Conservation (phyloP, 1,140 invertebrate genomes). For the Drosophila tropicalis region DNA sequence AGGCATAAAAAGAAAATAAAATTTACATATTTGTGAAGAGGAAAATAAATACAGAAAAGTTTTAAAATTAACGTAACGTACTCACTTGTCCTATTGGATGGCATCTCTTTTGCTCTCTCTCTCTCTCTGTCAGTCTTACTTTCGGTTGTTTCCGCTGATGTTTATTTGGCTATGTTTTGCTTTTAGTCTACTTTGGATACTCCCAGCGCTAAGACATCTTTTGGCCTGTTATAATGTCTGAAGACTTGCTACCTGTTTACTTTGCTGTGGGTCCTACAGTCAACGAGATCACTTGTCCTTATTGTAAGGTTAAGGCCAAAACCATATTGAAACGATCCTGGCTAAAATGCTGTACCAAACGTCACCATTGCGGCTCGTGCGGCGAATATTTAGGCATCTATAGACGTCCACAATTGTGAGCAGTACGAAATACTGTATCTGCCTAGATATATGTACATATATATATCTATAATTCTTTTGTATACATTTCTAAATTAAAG, state of each 20-base stretch:
- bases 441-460: neutral
- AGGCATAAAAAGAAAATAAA: slow-evolving; percentile 20
- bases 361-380: slow-evolving; percentile 75
- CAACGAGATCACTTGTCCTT: slow-evolving; percentile 76
- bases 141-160: neutral
- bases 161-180: slow-evolving; percentile 13
- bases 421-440: neutral
- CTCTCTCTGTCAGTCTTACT: neutral
- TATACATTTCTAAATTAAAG: slow-evolving; percentile 7
- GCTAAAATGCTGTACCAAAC: slow-evolving; percentile 60
- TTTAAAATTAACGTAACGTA: neutral
- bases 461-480: neutral
- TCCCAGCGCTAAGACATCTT: slow-evolving; percentile 30
- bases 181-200: slow-evolving; percentile 49
- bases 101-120: neutral
- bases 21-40: slow-evolving; percentile 8
- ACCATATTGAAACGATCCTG: slow-evolving; percentile 63
- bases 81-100: slow-evolving; percentile 4
- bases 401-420: slow-evolving; percentile 68
- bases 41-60: slow-evolving; percentile 38
- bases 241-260: slow-evolving; percentile 62
- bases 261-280: slow-evolving; percentile 80
- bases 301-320: slow-evolving; percentile 62
- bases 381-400: slow-evolving; percentile 78
- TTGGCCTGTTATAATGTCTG: slow-evolving; percentile 28